These are phyloP conservation scores for Melanerpes aurifrons DNA, from an alignment of 2,113 vertebrate genomes.

Conservation along the genomic window DNA sequence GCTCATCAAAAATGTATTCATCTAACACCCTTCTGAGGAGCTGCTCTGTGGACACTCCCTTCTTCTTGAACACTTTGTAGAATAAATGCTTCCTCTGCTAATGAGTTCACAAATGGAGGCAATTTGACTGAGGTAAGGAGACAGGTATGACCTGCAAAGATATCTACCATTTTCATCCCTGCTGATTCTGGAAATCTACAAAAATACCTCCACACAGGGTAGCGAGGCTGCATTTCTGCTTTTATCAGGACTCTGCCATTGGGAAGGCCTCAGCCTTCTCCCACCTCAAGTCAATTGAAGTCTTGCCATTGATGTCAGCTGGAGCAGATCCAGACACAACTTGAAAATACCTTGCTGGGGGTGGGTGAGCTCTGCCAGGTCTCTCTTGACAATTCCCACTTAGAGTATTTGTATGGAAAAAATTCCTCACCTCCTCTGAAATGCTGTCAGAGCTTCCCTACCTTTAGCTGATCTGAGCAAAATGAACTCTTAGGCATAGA, in stretches of 20 bases:
- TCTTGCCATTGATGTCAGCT: background rate
- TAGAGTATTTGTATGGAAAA: background rate
- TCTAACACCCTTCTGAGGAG: background rate
- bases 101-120: background rate
- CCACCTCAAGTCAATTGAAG: background rate
- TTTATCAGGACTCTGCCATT: background rate
- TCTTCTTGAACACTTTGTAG: background rate
- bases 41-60: background rate
- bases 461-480: background rate
- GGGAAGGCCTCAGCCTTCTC: background rate
- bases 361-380: background rate
- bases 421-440: background rate
- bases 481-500: background rate
- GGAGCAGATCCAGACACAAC: fast-evolving
- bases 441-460: background rate
- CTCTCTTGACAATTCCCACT: background rate
- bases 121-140: background rate
- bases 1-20: background rate
- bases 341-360: background rate
- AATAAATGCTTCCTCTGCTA: background rate
- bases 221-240: background rate
- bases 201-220: background rate
- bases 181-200: background rate
- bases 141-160: background rate
- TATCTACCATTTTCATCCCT: background rate